Percentiles rank a stretch among this genome's conserved stretches.
Evolutionary conservation across 2,797 vertebrate species (phyloP).

Genomic region (Hephaestus fuliginosus): DNA sequence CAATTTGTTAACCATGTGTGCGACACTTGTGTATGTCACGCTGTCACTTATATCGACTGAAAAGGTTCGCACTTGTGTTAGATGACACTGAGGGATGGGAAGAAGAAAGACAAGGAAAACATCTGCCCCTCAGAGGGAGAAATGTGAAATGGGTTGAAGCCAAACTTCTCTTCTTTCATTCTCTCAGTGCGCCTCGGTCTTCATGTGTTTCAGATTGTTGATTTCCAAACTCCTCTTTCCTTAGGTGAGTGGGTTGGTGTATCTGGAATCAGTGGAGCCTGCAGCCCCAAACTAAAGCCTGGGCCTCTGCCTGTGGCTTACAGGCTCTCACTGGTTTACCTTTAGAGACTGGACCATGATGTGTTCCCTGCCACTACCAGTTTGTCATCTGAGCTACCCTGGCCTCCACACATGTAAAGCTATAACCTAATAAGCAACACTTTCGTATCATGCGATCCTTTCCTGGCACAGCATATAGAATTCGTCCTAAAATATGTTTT

Average conservation of each 20-base stretch:
- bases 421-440: slow-evolving; percentile 15
- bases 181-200: not conserved
- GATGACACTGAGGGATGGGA: not conserved
- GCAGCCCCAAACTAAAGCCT: slow-evolving; percentile 1
- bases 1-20: slow-evolving; percentile 6
- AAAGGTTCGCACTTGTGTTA: slow-evolving; percentile 3
- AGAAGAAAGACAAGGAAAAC: not conserved
- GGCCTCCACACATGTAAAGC: not conserved
- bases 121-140: not conserved
- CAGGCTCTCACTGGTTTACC: slow-evolving; percentile 29
- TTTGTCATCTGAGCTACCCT: slow-evolving; percentile 24
- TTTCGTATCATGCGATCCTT: slow-evolving; percentile 1
- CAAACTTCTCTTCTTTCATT: not conserved
- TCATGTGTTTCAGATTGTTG: slow-evolving; percentile 36
- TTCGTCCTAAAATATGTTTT: slow-evolving; percentile 15
- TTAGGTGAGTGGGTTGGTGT: slow-evolving; percentile 8
- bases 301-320: slow-evolving; percentile 23
- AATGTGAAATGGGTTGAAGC: not conserved
- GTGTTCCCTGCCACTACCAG: slow-evolving; percentile 16
- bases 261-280: slow-evolving; percentile 8
- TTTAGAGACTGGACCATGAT: slow-evolving; percentile 24
- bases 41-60: slow-evolving; percentile 3
- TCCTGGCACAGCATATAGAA: not conserved
- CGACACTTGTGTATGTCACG: not conserved
- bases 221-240: slow-evolving; percentile 4